Percentiles rank a stretch among this genome's conserved stretches.
Conservation (phyloP, 1,140 invertebrate species). For the Drosophila serrata region DNA sequence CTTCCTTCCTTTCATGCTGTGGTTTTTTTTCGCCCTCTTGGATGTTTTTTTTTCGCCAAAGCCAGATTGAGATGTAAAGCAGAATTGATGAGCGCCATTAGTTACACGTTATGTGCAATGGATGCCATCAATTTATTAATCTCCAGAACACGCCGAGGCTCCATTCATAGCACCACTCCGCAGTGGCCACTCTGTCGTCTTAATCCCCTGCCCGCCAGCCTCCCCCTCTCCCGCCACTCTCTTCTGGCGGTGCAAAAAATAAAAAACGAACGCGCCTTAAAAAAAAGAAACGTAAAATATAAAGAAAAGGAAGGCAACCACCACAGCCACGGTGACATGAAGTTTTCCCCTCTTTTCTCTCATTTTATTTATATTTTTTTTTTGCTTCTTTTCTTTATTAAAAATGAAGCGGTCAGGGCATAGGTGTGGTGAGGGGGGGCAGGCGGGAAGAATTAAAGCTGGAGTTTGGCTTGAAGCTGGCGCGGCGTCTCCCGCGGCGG, state of each 20-base stretch:
- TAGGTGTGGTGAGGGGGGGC: not conserved
- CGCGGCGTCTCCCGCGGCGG: slow-evolving; percentile 67
- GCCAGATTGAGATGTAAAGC: slow-evolving; percentile 86
- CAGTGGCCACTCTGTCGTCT: slow-evolving; percentile 70
- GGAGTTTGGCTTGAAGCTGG: slow-evolving; percentile 44
- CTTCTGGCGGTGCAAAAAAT: slow-evolving; percentile 44
- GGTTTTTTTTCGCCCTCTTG: slow-evolving; percentile 31
- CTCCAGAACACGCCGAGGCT: slow-evolving; percentile 84
- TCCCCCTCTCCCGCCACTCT: not conserved
- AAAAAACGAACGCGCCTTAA: slow-evolving; percentile 63
- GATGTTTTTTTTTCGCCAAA: slow-evolving; percentile 67
- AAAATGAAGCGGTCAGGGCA: slow-evolving; percentile 60
- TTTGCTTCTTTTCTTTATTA: slow-evolving; percentile 44
- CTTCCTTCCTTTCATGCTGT: slow-evolving; percentile 5
- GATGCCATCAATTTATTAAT: slow-evolving; percentile 86
- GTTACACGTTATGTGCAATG: slow-evolving; percentile 86
- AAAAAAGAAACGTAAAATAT: slow-evolving; percentile 10
- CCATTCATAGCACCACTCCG: slow-evolving; percentile 68
- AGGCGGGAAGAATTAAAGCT: slow-evolving; percentile 26
- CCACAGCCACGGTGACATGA: slow-evolving; percentile 71
- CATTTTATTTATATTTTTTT: slow-evolving; percentile 26
- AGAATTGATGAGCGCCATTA: slow-evolving; percentile 86
- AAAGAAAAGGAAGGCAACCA: slow-evolving; percentile 24
- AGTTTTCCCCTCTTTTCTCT: slow-evolving; percentile 53
- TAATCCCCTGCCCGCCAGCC: slow-evolving; percentile 54